These are phyloP conservation scores for Aphelinus certus DNA, from an alignment of 1,140 invertebrate genomes.

Conservation along the genomic window DNA sequence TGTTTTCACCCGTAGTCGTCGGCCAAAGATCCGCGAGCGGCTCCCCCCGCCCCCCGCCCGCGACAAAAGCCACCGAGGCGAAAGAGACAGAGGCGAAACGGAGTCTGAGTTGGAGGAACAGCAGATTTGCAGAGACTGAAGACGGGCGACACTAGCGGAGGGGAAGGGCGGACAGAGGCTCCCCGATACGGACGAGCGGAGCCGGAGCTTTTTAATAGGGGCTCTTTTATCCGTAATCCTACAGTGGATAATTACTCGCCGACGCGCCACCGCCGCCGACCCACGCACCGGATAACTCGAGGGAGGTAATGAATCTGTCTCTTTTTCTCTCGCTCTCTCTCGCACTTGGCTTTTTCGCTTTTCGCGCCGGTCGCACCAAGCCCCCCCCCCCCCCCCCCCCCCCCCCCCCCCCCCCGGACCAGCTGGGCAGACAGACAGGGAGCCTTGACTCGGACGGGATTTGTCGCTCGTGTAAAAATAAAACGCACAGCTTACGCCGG, in stretches of 20 bases:
- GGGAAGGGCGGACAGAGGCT: no score
- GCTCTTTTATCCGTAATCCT: slow-evolving; percentile 59
- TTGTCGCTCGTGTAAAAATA: slow-evolving; percentile 26
- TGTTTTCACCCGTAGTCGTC: no score
- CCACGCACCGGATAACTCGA: slow-evolving; percentile 53
- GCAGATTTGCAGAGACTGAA: no score
- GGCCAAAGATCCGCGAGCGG: no score
- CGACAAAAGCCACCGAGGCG: no score
- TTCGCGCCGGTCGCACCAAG: slow-evolving; percentile 30
- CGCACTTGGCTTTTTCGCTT: slow-evolving; percentile 40
- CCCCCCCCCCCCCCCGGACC: slow-evolving; percentile 37
- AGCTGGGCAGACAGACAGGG: not conserved
- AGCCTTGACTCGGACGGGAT: not conserved
- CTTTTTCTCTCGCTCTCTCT: slow-evolving; percentile 40
- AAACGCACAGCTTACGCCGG: not conserved
- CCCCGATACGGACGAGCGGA: no score
- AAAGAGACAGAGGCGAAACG: no score
- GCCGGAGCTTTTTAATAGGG: slow-evolving; percentile 48
- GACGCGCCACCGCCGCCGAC: slow-evolving; percentile 44
- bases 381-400: slow-evolving; percentile 39
- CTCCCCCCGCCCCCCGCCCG: no score
- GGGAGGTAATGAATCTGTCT: slow-evolving; percentile 57
- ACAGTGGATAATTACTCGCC: slow-evolving; percentile 61
- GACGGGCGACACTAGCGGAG: no score
- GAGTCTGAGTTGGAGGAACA: no score